Conservation (phyloP, 2,113 vertebrate species). For the Epinephelus lanceolatus region DNA sequence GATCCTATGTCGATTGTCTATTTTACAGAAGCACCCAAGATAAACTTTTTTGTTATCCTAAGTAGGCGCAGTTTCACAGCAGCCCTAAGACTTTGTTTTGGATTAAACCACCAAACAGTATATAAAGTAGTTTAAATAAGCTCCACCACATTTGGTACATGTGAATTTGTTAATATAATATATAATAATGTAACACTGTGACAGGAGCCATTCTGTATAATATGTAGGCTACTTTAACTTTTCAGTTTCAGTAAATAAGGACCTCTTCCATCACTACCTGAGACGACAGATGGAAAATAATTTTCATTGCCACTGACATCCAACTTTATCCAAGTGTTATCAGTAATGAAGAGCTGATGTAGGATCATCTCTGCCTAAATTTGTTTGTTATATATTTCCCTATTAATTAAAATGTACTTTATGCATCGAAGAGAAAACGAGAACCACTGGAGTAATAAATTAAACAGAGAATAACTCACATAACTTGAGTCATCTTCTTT, state of each 20-base stretch:
- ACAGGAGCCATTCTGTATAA: no score
- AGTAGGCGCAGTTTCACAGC: no score
- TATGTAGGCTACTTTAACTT: no score
- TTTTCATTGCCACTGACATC: background rate
- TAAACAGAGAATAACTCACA: constrained; percentile 2
- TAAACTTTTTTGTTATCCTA: no score
- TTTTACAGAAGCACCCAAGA: no score
- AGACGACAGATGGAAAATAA: background rate
- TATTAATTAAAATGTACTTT: background rate
- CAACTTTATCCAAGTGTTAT: background rate
- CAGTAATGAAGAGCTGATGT: background rate
- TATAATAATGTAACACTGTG: no score
- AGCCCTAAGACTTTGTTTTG: no score
- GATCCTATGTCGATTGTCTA: no score
- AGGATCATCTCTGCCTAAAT: background rate
- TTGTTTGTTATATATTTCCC: background rate
- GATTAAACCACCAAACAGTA: no score
- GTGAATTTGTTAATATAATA: no score
- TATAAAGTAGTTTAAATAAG: no score
- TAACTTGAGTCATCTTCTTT: constrained; percentile 6
- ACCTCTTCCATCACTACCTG: background rate
- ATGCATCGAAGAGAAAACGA: constrained; percentile 14
- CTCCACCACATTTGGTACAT: no score
- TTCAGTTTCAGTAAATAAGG: background rate
- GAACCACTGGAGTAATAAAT: background rate